Evolutionary conservation across 1,140 invertebrate genomes (phyloP).

Genomic region (Trichonephila inaurata): DNA sequence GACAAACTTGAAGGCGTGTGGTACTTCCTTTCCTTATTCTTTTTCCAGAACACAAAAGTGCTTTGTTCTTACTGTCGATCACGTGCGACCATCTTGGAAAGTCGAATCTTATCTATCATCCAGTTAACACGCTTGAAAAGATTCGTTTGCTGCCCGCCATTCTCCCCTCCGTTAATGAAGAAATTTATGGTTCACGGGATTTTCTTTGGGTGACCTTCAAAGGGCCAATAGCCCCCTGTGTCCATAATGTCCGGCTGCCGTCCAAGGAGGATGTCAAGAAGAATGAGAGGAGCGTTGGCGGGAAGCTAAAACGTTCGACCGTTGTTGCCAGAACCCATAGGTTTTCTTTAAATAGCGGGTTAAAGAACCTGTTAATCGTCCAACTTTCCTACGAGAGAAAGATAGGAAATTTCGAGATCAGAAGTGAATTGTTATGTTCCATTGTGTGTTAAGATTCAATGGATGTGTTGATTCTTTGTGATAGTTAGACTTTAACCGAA

Average conservation of each 20-base stretch:
- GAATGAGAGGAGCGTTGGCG: neutral
- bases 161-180: conserved; percentile 23
- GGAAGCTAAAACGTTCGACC: neutral
- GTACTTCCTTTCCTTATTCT: neutral
- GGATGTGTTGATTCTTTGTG: no score
- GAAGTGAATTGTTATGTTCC: no score
- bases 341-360: neutral
- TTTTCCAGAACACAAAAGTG: neutral
- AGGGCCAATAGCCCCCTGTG: neutral
- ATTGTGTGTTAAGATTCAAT: no score
- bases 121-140: conserved; percentile 10
- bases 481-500: no score
- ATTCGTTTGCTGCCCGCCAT: neutral
- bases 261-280: neutral
- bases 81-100: neutral
- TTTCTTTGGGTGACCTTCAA: conserved; percentile 32
- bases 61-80: neutral
- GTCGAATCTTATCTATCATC: conserved; percentile 34
- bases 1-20: neutral
- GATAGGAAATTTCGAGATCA: no score
- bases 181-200: conserved; percentile 51
- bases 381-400: no score
- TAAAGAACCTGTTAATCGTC: neutral
- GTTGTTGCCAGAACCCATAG: neutral
- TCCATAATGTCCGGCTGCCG: conserved; percentile 10